Percentiles rank a stretch among this genome's conserved stretches.
Conservation (phyloP, 2,113 vertebrate species). For the Dromiciops gliroides region DNA sequence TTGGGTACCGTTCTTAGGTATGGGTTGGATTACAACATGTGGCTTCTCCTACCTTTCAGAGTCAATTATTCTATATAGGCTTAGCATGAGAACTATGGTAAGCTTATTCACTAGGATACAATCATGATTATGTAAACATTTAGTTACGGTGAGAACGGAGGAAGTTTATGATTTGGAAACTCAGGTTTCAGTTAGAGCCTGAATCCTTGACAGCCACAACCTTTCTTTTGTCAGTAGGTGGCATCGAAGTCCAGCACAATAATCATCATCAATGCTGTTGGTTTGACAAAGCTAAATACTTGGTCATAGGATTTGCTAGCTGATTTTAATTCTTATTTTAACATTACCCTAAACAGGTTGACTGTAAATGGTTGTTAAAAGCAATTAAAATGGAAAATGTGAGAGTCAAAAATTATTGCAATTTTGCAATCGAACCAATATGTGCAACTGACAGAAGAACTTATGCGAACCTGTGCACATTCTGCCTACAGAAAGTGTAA, state of each 20-base stretch:
- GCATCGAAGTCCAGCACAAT: background rate
- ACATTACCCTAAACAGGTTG: background rate
- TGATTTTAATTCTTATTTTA: background rate
- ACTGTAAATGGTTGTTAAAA: background rate
- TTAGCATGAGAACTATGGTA: background rate
- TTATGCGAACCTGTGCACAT: background rate
- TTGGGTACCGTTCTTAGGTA: background rate
- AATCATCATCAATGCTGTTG: background rate
- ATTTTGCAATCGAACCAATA: background rate
- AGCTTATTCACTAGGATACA: background rate
- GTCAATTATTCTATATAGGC: background rate
- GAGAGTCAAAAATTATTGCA: background rate
- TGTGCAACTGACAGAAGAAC: background rate
- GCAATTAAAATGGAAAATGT: rapidly evolving
- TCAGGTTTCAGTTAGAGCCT: background rate
- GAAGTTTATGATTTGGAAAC: background rate
- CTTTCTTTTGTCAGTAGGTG: background rate
- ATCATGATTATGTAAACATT: background rate
- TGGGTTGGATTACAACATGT: background rate
- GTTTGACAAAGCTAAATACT: background rate
- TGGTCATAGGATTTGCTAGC: background rate
- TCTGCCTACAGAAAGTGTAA: background rate
- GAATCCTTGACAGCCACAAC: background rate
- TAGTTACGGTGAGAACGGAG: background rate
- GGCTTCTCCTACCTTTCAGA: background rate